phyloP scores from a whole-genome alignment of 2,888 invertebrate species.

The Microplitis deprimator region DNA sequence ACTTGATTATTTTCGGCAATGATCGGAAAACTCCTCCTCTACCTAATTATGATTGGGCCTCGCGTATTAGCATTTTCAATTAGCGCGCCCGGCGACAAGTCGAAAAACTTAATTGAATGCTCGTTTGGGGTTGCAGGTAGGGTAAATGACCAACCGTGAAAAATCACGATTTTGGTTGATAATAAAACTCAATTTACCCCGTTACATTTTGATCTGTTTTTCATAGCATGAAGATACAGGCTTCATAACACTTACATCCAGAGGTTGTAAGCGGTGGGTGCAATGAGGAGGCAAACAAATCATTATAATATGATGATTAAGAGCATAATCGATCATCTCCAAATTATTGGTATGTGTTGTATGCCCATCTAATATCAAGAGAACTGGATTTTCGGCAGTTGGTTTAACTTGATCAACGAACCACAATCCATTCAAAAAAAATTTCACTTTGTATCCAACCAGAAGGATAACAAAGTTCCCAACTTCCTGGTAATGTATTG shows the following conservation, averaged over 20 bases:
- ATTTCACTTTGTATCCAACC: background rate
- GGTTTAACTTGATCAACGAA: background rate
- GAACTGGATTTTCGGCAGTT: background rate
- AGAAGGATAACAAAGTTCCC: background rate
- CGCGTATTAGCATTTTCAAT: no score
- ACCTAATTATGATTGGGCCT: no score
- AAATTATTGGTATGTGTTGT: background rate
- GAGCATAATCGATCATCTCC: background rate
- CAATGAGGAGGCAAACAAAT: background rate
- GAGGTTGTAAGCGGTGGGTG: background rate
- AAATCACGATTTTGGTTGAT: no score
- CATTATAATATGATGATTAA: background rate
- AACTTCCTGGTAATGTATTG: background rate
- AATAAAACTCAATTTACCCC: no score
- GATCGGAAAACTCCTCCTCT: no score
- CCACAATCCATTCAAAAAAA: background rate
- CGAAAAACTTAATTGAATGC: no score
- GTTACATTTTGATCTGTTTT: background rate
- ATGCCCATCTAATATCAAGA: background rate
- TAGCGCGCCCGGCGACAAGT: no score
- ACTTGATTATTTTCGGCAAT: no score
- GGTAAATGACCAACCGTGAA: no score
- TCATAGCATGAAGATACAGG: background rate
- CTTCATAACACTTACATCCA: background rate
- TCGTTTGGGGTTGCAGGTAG: no score